Percentiles rank a stretch among this genome's conserved stretches.
Evolutionary conservation across 2,888 invertebrate species (phyloP).

Genomic region (Luffia ferchaultella): DNA sequence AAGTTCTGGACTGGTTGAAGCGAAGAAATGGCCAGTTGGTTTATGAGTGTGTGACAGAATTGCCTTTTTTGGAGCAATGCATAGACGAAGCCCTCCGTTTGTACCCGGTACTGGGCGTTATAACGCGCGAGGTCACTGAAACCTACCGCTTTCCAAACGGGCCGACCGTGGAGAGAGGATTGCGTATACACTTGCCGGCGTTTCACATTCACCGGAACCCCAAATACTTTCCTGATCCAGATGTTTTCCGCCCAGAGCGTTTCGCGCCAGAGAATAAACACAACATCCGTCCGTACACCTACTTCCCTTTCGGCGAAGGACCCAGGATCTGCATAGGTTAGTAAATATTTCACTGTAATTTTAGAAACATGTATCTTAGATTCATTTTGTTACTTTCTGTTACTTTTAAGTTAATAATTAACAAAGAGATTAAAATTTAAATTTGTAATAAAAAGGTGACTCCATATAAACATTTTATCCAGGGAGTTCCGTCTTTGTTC

Average conservation of each 20-base stretch:
- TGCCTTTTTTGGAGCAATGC: conserved; percentile 52
- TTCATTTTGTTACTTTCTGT: too few relatives aligned
- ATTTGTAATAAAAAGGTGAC: too few relatives aligned
- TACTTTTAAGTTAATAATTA: too few relatives aligned
- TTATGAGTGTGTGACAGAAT: conserved; percentile 46
- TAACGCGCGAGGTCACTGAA: conserved; percentile 3
- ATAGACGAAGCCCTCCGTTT: conserved; percentile 45
- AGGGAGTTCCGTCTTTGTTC: too few relatives aligned
- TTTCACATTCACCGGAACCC: conserved; percentile 7
- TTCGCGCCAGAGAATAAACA: conserved; percentile 8
- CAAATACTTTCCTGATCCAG: conserved; percentile 8
- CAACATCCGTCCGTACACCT: conserved; percentile 9
- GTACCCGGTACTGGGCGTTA: conserved; percentile 32
- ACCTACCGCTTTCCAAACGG: conserved; percentile 6
- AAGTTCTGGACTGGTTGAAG: conserved; percentile 34
- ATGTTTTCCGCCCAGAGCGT: conserved; percentile 7
- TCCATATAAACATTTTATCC: too few relatives aligned
- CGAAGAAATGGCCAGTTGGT: conserved; percentile 35
- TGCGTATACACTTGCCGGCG: conserved; percentile 7
- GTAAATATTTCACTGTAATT: too few relatives aligned
- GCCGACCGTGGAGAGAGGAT: conserved; percentile 4
- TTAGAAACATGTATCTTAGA: too few relatives aligned
- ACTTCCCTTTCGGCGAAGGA: conserved; percentile 15
- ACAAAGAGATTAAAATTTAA: too few relatives aligned
- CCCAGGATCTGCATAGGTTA: conserved; percentile 14